Evolutionary conservation across 2,113 vertebrate species (phyloP).

Genomic region (Neolamprologus modestus): DNA sequence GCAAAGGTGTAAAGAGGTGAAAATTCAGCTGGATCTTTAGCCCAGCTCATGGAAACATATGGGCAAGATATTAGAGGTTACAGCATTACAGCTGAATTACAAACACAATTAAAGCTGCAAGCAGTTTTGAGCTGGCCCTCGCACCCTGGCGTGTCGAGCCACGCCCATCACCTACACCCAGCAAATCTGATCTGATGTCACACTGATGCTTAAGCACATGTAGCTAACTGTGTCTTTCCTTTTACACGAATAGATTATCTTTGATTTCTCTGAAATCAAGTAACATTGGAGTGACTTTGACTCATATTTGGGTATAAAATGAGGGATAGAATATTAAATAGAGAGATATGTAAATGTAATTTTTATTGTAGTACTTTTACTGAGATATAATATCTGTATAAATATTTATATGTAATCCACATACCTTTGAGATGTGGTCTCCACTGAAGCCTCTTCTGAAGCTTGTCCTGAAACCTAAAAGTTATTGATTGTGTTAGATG

Average conservation of each 20-base stretch:
- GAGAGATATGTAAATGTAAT: background rate
- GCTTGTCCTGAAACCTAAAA: constrained; percentile 76
- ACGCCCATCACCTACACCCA: background rate
- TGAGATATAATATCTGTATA: background rate
- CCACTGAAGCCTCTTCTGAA: constrained; percentile 78
- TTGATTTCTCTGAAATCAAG: background rate
- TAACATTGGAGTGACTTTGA: background rate
- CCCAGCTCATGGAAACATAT: background rate
- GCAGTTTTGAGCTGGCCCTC: background rate
- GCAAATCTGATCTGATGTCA: background rate
- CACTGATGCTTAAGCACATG: background rate
- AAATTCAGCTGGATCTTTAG: background rate
- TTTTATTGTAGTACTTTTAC: background rate
- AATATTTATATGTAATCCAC: background rate
- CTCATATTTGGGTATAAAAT: background rate
- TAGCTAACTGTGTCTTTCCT: background rate
- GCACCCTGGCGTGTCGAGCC: background rate
- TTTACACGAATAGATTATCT: background rate
- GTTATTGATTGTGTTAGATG: background rate
- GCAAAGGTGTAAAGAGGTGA: background rate
- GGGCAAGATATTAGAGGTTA: background rate
- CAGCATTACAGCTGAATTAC: background rate
- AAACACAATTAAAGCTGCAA: background rate
- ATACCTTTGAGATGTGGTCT: constrained; percentile 77
- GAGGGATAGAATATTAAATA: background rate